These are phyloP conservation scores for Phanerotoma sp. DNA, from an alignment of 2,888 invertebrate species.

Conservation along the genomic window DNA sequence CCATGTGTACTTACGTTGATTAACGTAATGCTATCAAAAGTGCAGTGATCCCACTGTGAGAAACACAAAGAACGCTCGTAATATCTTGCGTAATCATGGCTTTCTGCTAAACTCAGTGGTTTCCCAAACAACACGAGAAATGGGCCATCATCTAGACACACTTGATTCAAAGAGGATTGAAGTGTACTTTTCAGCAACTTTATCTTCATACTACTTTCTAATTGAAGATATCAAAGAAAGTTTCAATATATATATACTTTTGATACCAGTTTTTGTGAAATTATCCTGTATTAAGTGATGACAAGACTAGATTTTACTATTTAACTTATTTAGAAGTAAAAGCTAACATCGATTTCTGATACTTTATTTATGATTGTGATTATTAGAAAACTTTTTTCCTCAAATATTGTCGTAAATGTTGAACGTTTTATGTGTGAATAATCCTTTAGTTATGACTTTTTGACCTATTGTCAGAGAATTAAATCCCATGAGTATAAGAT, in stretches of 20 bases:
- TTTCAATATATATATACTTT: not conserved
- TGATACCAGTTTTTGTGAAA: not conserved
- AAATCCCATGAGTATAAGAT: too few relatives aligned
- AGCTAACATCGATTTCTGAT: slow-evolving; percentile 1
- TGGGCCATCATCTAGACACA: too few relatives aligned
- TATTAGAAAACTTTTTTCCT: not conserved
- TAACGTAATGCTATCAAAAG: too few relatives aligned
- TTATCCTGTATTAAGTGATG: slow-evolving; percentile 12
- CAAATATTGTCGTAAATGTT: too few relatives aligned
- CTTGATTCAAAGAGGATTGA: too few relatives aligned
- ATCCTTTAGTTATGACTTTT: too few relatives aligned
- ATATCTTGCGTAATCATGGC: not conserved
- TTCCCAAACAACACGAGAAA: not conserved
- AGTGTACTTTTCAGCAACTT: not conserved
- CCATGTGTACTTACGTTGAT: too few relatives aligned
- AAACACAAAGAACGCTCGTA: not conserved
- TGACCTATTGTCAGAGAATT: too few relatives aligned
- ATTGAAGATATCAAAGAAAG: not conserved
- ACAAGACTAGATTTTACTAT: slow-evolving; percentile 18
- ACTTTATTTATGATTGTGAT: not conserved
- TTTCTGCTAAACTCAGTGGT: not conserved
- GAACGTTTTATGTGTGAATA: too few relatives aligned
- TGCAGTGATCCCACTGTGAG: too few relatives aligned
- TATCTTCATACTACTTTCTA: not conserved
- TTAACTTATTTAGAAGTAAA: not conserved